phyloP scores from a whole-genome alignment of 1,140 invertebrate genomes.

The Halictus rubicundus region DNA sequence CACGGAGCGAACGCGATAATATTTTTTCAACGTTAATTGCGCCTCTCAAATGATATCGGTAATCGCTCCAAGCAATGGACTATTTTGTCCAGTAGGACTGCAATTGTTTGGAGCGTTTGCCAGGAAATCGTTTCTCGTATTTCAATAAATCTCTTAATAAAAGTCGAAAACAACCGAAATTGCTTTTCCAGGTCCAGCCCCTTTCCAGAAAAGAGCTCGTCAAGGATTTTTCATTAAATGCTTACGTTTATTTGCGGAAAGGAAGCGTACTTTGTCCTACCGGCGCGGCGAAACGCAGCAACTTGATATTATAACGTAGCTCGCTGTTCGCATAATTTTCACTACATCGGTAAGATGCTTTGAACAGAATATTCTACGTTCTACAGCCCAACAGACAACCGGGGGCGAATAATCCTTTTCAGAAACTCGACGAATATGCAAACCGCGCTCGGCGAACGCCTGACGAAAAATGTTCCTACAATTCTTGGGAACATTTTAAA shows the following conservation, averaged over 20 bases:
- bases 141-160: background rate
- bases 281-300: too few relatives aligned
- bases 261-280: too few relatives aligned
- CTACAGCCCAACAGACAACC: too few relatives aligned
- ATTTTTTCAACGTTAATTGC: background rate
- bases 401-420: too few relatives aligned
- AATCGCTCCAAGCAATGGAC: background rate
- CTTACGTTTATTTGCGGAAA: background rate
- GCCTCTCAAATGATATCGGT: background rate
- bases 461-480: background rate
- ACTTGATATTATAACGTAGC: too few relatives aligned
- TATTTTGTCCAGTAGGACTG: background rate
- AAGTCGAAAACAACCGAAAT: background rate
- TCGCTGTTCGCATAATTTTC: too few relatives aligned
- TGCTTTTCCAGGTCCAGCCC: background rate
- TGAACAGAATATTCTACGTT: background rate
- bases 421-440: background rate
- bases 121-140: background rate
- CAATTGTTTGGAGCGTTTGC: background rate
- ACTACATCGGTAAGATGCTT: too few relatives aligned
- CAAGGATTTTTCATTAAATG: conserved; percentile 61
- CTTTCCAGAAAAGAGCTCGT: too few relatives aligned
- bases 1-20: too few relatives aligned
- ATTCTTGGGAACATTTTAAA: background rate
- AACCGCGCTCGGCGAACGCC: background rate